These are phyloP conservation scores for Ruditapes philippinarum DNA, from an alignment of 1,140 invertebrate genomes.

Conservation along the genomic window DNA sequence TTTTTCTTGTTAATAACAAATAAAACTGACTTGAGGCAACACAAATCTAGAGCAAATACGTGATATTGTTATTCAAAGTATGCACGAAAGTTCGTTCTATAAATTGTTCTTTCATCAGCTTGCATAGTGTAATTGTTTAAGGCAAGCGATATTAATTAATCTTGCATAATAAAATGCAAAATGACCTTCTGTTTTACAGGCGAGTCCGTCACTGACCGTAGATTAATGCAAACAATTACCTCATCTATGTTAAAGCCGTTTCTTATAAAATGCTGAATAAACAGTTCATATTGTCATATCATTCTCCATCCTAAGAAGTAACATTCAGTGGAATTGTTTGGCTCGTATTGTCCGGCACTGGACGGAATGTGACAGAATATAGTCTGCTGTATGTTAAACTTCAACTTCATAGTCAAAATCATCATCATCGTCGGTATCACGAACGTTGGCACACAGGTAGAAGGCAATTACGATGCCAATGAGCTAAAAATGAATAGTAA, in stretches of 20 bases:
- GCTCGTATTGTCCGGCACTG: neutral
- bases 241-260: too few species aligned
- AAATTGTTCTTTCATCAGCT: neutral
- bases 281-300: too few species aligned
- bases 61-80: too few species aligned
- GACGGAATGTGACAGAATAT: conserved; percentile 42
- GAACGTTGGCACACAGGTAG: conserved; percentile 62
- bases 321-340: too few species aligned
- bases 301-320: neutral
- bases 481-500: conserved; percentile 33
- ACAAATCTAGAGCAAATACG: too few species aligned
- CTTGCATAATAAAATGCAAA: neutral
- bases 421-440: conserved; percentile 55
- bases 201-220: neutral
- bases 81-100: too few species aligned
- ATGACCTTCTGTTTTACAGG: neutral
- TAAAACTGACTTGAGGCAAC: too few species aligned
- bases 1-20: too few species aligned
- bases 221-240: too few species aligned
- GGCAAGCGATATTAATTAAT: conserved; percentile 23
- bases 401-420: conserved; percentile 57
- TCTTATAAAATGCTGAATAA: too few species aligned
- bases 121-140: conserved; percentile 31
- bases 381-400: conserved; percentile 21
- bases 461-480: conserved; percentile 58